phyloP scores from a whole-genome alignment of 1,140 invertebrate genomes.

The Hetaerina americana region DNA sequence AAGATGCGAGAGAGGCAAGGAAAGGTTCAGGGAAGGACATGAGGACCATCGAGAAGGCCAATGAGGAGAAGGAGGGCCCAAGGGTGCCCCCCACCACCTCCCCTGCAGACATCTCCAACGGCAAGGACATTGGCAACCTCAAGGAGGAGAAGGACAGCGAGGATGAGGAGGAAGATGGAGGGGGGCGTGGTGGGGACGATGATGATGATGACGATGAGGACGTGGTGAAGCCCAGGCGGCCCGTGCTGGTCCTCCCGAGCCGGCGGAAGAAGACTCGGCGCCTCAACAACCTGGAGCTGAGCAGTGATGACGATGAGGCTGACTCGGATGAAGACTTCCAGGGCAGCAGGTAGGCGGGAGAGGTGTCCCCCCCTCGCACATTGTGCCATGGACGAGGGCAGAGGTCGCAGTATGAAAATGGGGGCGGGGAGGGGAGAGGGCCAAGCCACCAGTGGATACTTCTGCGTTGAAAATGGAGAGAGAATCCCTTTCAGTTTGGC shows the following conservation, averaged over 20 bases:
- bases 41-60: conserved; percentile 18
- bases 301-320: conserved; percentile 62
- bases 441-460: too few relatives aligned
- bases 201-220: conserved; percentile 22
- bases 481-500: too few relatives aligned
- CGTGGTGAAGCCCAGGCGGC: conserved; percentile 9
- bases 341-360: conserved; percentile 36
- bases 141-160: conserved; percentile 6
- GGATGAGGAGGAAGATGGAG: conserved; percentile 11
- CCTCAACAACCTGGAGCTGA: conserved; percentile 66
- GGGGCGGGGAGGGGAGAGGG: too few relatives aligned
- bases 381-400: too few relatives aligned
- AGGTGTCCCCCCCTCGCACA: too few relatives aligned
- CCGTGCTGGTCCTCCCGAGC: conserved; percentile 20
- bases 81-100: too few relatives aligned
- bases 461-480: too few relatives aligned
- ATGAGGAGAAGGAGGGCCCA: conserved; percentile 21
- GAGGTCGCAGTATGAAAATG: too few relatives aligned
- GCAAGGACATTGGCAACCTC: too few relatives aligned
- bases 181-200: conserved; percentile 14
- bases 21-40: conserved; percentile 18
- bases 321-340: conserved; percentile 78
- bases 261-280: conserved; percentile 54
- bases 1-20: conserved; percentile 18
- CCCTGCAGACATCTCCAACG: too few relatives aligned